These are phyloP conservation scores for Tamias sibiricus DNA, from an alignment of 2,113 vertebrate genomes.

Conservation along the genomic window DNA sequence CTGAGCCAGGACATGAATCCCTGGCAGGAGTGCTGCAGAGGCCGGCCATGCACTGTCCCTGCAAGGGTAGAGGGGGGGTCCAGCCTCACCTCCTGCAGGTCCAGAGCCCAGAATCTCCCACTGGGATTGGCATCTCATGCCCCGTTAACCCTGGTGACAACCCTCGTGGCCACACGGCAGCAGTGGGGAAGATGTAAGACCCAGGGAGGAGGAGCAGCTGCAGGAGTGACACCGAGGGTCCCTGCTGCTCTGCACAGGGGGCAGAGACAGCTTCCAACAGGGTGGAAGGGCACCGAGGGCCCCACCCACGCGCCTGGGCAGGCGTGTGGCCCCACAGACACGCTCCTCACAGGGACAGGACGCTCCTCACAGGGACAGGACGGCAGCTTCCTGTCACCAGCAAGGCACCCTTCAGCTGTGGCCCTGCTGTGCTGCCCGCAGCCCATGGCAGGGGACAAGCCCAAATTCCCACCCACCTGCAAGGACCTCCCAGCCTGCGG, in stretches of 20 bases:
- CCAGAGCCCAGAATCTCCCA: fast-evolving
- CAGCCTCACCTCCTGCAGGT: not conserved
- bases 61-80: not conserved
- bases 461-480: fast-evolving
- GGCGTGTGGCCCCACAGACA: too few species aligned
- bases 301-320: too few species aligned
- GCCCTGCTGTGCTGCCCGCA: not conserved
- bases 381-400: fast-evolving
- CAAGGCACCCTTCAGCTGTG: too few species aligned
- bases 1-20: not conserved
- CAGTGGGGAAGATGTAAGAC: fast-evolving
- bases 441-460: not conserved
- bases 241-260: not conserved
- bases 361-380: too few species aligned
- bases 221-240: not conserved
- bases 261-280: not conserved
- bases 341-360: too few species aligned
- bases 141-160: not conserved
- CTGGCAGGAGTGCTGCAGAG: not conserved
- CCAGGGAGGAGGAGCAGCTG: fast-evolving
- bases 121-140: not conserved
- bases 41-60: not conserved
- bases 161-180: fast-evolving
- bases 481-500: not conserved
- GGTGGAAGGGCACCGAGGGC: fast-evolving